Evolutionary conservation across 2,888 invertebrate genomes (phyloP), one percentile per base, ranked within the genome.

Genomic region (Melangyna quadrimaculata): DNA sequence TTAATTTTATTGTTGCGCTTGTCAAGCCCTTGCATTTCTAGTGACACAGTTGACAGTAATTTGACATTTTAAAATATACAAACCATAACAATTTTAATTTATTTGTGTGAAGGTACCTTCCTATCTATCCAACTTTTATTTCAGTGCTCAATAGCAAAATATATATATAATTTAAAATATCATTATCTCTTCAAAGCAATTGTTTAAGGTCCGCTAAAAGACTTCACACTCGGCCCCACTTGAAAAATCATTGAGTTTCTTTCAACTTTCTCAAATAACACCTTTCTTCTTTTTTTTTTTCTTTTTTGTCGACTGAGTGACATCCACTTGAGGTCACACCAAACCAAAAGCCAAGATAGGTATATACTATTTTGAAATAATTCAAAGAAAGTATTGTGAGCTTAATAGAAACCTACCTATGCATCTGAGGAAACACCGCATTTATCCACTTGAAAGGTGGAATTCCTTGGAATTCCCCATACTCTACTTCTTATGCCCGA

Each of bases 401-500:
- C 29, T 43, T 29, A 29, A 51, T 24, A 35, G n/a, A 43, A 57
- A 37, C 3, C 37, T 57, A n/a, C 27, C 3, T n/a, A 7, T 10
- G 53, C 59, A 14, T 51, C 24, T 48, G 57, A 78, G 82, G 72
- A 78, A 83, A 78, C 59, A 71, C 74, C 65, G 67, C 67, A 79
- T 77, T n/a, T 84, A 84, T 80, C 80, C 80, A 84, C 80, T 84
- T 48, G 80, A 80, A 61, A 72, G 72, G 75, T 84, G 75, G 72
- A 84, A 80, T 84, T 84, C 84, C 67, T 75, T 77, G 72, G 71
- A 84, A 79, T 45, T 78, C 24, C 37, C 80, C 59, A 1, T 51
- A 32, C 48, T 70, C 75, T 24, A 43, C 32, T 32, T 29, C 32
- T 48, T 19, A n/a, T n/a, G 35, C 14, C 32, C 24, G 17, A 51